Percentiles rank a stretch among this genome's conserved stretches.
phyloP scores from a whole-genome alignment of 2,797 vertebrate genomes.

The Danionella dracula region DNA sequence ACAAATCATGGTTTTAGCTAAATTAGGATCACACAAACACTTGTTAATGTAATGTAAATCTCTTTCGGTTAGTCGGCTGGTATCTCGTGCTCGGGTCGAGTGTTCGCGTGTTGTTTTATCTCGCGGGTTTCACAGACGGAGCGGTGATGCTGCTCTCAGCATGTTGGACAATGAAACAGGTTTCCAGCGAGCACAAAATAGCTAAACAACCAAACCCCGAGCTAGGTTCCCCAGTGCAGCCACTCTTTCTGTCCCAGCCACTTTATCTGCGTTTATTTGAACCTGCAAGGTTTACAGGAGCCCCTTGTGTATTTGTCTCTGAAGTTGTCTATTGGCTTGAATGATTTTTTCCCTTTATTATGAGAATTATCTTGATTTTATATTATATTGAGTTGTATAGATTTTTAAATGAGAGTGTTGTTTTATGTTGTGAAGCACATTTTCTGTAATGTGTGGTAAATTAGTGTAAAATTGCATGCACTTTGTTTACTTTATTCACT shows the following conservation, averaged over 20 bases:
- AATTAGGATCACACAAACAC: too few relatives aligned
- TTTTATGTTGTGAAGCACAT: too few relatives aligned
- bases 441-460: too few relatives aligned
- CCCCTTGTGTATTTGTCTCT: neutral
- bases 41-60: too few relatives aligned
- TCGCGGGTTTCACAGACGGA: neutral
- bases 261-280: neutral
- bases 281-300: neutral
- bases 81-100: neutral
- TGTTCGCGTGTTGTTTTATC: neutral
- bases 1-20: too few relatives aligned
- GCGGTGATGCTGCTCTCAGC: conserved; percentile 40
- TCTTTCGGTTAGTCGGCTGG: neutral
- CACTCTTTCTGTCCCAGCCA: conserved; percentile 31
- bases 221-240: conserved; percentile 47
- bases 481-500: too few relatives aligned
- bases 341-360: too few relatives aligned
- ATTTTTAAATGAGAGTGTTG: too few relatives aligned
- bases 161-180: conserved; percentile 61
- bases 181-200: conserved; percentile 32
- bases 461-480: too few relatives aligned
- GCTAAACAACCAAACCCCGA: conserved; percentile 7
- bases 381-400: too few relatives aligned
- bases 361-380: too few relatives aligned
- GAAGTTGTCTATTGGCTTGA: too few relatives aligned